Percentiles rank a stretch among this genome's conserved stretches.
Conservation (phyloP, 2,888 invertebrate genomes). For the Ctena decussata region DNA sequence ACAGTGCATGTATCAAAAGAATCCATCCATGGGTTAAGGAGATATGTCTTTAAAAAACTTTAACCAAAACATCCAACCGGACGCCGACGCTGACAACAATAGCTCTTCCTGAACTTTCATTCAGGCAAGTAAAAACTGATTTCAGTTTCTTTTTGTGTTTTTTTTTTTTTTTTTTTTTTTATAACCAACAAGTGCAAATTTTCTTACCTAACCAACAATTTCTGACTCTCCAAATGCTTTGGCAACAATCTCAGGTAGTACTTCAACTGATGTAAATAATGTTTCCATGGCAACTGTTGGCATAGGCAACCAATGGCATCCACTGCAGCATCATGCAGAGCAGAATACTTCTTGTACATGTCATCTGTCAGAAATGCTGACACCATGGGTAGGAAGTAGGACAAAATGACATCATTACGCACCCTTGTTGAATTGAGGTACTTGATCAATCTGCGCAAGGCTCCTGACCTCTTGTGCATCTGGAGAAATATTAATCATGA, state of each 20-base stretch:
- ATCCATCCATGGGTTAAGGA: too few relatives aligned
- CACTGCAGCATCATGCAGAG: conserved; percentile 94
- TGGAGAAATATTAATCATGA: conserved; percentile 88
- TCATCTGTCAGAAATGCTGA: conserved; percentile 93
- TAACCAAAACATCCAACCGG: too few relatives aligned
- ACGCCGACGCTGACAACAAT: too few relatives aligned
- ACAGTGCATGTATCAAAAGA: too few relatives aligned
- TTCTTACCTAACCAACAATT: conserved; percentile 90
- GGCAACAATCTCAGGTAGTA: conserved; percentile 93
- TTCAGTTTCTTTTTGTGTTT: too few relatives aligned
- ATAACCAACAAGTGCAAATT: too few relatives aligned
- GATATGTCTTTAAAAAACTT: too few relatives aligned
- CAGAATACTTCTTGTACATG: conserved; percentile 90
- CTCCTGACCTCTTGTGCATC: conserved; percentile 94
- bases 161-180: too few relatives aligned
- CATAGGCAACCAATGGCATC: conserved; percentile 93
- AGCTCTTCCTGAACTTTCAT: too few relatives aligned
- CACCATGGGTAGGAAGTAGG: conserved; percentile 95
- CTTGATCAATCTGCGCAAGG: conserved; percentile 90
- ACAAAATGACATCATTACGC: conserved; percentile 90
- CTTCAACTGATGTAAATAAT: conserved; percentile 94
- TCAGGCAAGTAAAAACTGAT: too few relatives aligned
- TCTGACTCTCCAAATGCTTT: conserved; percentile 92
- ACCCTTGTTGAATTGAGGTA: conserved; percentile 80
- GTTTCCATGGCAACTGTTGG: conserved; percentile 94